Evolutionary conservation across 2,113 vertebrate genomes (phyloP).

Genomic region (Mionectes macconnelli): DNA sequence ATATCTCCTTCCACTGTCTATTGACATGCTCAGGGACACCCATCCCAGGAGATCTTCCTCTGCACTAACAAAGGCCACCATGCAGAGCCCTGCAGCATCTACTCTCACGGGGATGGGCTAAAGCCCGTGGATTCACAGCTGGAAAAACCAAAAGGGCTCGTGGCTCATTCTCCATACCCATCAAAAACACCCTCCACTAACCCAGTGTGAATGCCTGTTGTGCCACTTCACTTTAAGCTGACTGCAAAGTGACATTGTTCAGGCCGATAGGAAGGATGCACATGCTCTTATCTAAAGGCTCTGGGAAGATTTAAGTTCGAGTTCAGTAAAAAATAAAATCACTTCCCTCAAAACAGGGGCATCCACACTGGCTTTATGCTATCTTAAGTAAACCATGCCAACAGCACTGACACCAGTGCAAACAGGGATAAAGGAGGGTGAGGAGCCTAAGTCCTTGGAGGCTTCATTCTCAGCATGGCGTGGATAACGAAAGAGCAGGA

Average conservation of each 20-base stretch:
- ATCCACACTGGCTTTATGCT: neutral
- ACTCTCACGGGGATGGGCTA: neutral
- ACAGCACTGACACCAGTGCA: neutral
- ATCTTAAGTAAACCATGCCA: constrained; percentile 26
- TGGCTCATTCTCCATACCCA: neutral
- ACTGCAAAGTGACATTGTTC: neutral
- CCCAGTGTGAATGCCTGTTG: neutral
- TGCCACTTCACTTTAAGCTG: neutral
- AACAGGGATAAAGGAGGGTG: neutral
- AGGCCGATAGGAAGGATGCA: neutral
- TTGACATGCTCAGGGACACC: neutral
- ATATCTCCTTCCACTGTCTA: neutral
- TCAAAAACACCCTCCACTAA: neutral
- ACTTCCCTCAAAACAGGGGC: neutral
- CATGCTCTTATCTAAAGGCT: neutral
- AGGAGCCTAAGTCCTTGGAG: neutral
- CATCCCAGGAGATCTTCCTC: neutral
- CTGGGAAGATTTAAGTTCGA: constrained; percentile 25
- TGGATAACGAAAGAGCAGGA: neutral
- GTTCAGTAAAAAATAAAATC: constrained; percentile 8
- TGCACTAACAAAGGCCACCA: neutral
- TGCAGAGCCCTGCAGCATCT: neutral
- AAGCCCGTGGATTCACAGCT: neutral
- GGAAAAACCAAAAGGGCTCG: neutral
- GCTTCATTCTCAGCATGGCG: neutral